These are phyloP conservation scores for Lanius collurio DNA, from an alignment of 2,113 vertebrate genomes.

Conservation along the genomic window DNA sequence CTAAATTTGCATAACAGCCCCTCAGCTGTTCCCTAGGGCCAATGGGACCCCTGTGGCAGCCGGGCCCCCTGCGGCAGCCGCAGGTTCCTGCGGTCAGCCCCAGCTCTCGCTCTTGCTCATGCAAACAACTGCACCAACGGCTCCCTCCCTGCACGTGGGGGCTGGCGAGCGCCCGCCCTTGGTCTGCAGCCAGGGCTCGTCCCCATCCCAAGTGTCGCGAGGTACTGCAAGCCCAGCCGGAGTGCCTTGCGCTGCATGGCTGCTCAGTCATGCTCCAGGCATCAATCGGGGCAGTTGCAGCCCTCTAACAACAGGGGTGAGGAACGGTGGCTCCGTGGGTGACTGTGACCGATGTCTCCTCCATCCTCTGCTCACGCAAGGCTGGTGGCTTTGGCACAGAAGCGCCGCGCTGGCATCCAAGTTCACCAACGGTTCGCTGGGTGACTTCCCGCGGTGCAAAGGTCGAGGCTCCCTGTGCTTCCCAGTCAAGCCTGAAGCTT, in stretches of 20 bases:
- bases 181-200: neutral
- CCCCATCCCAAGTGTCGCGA: accelerated
- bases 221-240: neutral
- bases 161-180: accelerated
- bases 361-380: neutral
- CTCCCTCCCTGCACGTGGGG: neutral
- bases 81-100: neutral
- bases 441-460: neutral
- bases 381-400: neutral
- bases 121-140: neutral
- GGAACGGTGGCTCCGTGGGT: neutral
- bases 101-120: neutral
- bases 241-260: accelerated
- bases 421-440: neutral
- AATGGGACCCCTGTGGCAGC: neutral
- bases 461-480: accelerated
- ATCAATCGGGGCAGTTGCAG: accelerated
- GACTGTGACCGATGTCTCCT: neutral
- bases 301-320: neutral
- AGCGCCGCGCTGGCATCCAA: accelerated
- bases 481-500: neutral
- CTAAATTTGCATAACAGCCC: neutral
- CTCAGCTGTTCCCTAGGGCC: neutral
- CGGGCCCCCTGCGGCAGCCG: neutral
- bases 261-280: neutral